Evolutionary conservation across 2,797 vertebrate species (phyloP), one percentile per base, ranked within the genome.

Genomic region (Cynopterus sphinx): DNA sequence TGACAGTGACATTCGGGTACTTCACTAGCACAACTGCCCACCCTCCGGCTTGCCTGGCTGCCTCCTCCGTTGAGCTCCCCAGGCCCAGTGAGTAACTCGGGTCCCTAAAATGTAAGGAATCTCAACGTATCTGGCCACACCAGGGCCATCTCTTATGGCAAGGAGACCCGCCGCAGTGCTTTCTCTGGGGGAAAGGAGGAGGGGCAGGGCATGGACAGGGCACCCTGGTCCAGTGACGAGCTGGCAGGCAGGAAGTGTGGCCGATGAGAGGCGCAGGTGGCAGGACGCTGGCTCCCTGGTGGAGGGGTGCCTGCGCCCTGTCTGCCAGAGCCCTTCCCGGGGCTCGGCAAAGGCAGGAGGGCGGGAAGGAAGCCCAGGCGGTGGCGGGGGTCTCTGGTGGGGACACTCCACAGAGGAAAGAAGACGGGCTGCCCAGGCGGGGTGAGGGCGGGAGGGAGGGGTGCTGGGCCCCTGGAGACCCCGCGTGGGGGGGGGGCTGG

Each of bases 161-260:
- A 19, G 63, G 84, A 91, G 75, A 82, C 82, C 65, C 84, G 86
- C 83, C 78, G 96, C 57, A 75, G 77, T 63, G 82, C 86, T 65
- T 95, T 97, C 92, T 85, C 93, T 91, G 93, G 46, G 92, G 94
- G 95, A 95, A 95, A 95, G 65, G 85, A 93, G 92, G 93, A 95
- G 61, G 68, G 91, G 89, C 96, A 95, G 97, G 92, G 96, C 95
- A 97, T 96, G 97, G 95, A 96, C 96, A 95, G 94, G 91, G 95
- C 84, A 83, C 91, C 91, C 55, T 22, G 63, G 98, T 97, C 96
- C 97, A 94, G 92, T 94, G 84, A 94, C 43, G 95, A 97, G 94
- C 96, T 87, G 3, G 24, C 59, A 33, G 97, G 95, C 95, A 97
- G 97, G 96, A 97, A 97, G 93, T 73, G 87, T 53, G 86, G 93